These are phyloP conservation scores for Eurytoma adleriae DNA, from an alignment of 2,888 invertebrate genomes.

Conservation along the genomic window DNA sequence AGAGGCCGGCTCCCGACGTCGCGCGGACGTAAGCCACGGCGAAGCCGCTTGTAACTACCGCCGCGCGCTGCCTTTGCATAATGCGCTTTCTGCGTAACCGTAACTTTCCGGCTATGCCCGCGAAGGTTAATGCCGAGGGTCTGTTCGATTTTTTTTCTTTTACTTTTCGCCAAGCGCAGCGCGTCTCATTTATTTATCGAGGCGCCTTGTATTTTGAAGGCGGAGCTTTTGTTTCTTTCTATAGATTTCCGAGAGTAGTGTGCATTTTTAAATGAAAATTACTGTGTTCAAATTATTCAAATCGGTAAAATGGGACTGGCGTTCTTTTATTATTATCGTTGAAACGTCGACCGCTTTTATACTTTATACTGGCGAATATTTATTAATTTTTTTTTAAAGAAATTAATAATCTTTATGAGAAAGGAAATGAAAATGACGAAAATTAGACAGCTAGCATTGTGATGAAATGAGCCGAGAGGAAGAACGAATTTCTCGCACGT, in stretches of 20 bases:
- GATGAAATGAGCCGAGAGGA: too few relatives aligned
- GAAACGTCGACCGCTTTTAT: too few relatives aligned
- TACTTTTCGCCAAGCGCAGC: not conserved
- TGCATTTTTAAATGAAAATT: too few relatives aligned
- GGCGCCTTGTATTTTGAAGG: not conserved
- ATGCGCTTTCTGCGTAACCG: slow-evolving; percentile 8
- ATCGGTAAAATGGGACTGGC: too few relatives aligned
- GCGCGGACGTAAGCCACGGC: not conserved
- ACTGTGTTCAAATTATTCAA: too few relatives aligned
- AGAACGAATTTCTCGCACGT: too few relatives aligned
- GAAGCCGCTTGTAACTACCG: slow-evolving; percentile 1
- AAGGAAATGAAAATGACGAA: too few relatives aligned
- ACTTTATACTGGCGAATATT: too few relatives aligned
- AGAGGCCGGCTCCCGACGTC: not conserved
- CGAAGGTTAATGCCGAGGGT: slow-evolving; percentile 47
- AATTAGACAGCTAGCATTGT: too few relatives aligned
- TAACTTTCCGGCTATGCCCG: not conserved
- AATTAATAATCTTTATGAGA: too few relatives aligned
- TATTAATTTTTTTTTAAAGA: too few relatives aligned
- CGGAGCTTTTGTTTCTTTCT: not conserved
- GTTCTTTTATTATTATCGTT: too few relatives aligned
- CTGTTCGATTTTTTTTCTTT: slow-evolving; percentile 28
- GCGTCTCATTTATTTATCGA: slow-evolving; percentile 19
- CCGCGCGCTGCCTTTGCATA: slow-evolving; percentile 33
- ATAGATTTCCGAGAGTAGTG: not conserved